Base-by-base conservation (phyloP, 2,888 invertebrate species). In the Leistus spinibarbis region DNA sequence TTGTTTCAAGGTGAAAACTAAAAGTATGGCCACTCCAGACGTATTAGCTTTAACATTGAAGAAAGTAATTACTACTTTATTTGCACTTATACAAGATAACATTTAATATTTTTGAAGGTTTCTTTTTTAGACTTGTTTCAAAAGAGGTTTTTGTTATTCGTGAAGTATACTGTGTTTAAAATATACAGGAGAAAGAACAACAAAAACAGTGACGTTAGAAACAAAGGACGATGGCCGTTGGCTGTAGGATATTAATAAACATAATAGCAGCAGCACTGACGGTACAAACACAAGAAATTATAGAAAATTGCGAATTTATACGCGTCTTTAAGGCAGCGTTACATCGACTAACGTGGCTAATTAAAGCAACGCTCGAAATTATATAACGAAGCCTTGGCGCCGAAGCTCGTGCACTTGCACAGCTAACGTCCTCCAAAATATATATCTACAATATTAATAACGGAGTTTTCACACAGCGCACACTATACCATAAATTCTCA, bases 291-390 rank as follows among this genome's bases (percentile, higher is more conserved):
- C 22, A 24, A 60, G 63, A 24, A 71, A 71, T 71, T 54, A 71
- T 17, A 71, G 64, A 54, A 64, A 71, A 71, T 24, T 64, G 54
- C 54, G 62, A 64, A 54, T 64, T 64, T 71, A 71, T 64, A 54
- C 23, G 16, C 10, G 24, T 40, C 53, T 20, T 60, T 60, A 60
- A 19, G 7, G 20, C 57, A 16, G 57, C 60, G 60, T 68, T 22
- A 57, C 69, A 24, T 24, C 27, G 57, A n/a, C 64, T 70, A 64
- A 71, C 71, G 60, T 24, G 54, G 40, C 71, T 64, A 71, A 71
- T 71, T 71, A 71, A 71, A 71, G 54, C 71, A 64, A 24, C 16
- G 40, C 23, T 22, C 64, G 22, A 64, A 23, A 53, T 71, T 71
- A 71, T 40, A 22, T 53, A 22, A 54, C 64, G 16, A 56, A 13